These are phyloP conservation scores for Hycleus cichorii DNA, from an alignment of 1,140 invertebrate genomes.

Conservation along the genomic window DNA sequence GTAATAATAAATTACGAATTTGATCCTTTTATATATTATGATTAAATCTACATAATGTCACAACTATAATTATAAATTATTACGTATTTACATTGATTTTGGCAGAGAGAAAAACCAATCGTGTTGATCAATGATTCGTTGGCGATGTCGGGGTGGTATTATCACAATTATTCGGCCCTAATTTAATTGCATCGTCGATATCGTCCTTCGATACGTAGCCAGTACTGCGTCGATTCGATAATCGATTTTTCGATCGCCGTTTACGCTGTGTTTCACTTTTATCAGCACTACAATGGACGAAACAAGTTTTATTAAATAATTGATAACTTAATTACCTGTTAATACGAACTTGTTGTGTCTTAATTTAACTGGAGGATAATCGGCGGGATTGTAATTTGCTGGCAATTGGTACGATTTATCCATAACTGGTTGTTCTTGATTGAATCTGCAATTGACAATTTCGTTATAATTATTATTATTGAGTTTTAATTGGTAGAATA, in stretches of 20 bases:
- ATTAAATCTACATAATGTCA: no score
- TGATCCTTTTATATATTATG: no score
- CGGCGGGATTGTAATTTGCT: slow-evolving; percentile 1
- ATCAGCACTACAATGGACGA: slow-evolving; percentile 22
- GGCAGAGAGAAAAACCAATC: no score
- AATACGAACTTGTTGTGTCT: background rate
- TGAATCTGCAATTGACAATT: background rate
- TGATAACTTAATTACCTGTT: background rate
- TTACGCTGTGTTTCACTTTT: slow-evolving; percentile 36
- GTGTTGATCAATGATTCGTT: no score
- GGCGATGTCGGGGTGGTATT: no score
- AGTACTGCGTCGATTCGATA: slow-evolving; percentile 36
- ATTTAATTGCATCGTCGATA: slow-evolving; percentile 28
- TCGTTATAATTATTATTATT: no score
- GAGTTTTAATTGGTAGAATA: no score
- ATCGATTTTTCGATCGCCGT: slow-evolving; percentile 32
- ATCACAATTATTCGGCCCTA: slow-evolving; percentile 15
- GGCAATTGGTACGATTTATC: slow-evolving; percentile 1
- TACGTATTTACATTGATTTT: no score
- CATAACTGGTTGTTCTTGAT: slow-evolving; percentile 8
- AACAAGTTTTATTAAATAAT: background rate
- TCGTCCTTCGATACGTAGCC: slow-evolving; percentile 27
- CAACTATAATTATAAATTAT: no score
- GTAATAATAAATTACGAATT: no score
- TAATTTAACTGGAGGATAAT: slow-evolving; percentile 1